phyloP scores from a whole-genome alignment of 2,888 invertebrate species.

The Bursaphelenchus okinawaensis region DNA sequence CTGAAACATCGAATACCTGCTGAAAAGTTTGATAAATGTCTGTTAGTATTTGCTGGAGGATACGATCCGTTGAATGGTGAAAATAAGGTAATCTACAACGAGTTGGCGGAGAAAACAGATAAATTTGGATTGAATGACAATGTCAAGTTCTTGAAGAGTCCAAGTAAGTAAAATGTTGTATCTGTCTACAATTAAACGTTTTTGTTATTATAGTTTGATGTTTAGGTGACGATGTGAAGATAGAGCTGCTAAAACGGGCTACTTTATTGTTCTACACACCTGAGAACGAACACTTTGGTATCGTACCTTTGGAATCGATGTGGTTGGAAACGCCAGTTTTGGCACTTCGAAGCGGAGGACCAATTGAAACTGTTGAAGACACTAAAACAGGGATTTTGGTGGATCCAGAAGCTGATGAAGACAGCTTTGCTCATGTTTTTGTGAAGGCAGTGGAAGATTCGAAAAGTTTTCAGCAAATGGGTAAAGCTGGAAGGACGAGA shows the following conservation, averaged over 20 bases:
- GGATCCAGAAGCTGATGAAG: conserved; percentile 8
- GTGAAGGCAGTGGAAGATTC: conserved; percentile 21
- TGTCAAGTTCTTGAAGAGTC: conserved; percentile 57
- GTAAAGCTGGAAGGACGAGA: conserved; percentile 38
- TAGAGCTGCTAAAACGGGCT: conserved; percentile 72
- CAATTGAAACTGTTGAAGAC: conserved; percentile 75
- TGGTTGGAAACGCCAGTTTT: conserved; percentile 84
- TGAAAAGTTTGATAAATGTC: conserved; percentile 61
- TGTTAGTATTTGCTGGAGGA: conserved; percentile 87
- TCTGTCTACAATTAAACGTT: conserved; percentile 1
- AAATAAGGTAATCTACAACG: conserved; percentile 77
- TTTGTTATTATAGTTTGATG: neutral
- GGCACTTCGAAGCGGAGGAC: conserved; percentile 90
- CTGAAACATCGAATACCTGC: conserved; percentile 25
- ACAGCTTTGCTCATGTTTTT: conserved; percentile 42
- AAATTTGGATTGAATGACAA: conserved; percentile 60
- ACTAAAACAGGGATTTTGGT: conserved; percentile 60
- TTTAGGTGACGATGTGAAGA: conserved; percentile 73
- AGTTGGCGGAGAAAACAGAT: conserved; percentile 69
- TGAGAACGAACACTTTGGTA: conserved; percentile 94
- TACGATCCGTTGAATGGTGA: conserved; percentile 82
- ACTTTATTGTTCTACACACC: conserved; percentile 87
- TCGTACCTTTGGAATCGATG: conserved; percentile 98
- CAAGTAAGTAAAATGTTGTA: conserved; percentile 30
- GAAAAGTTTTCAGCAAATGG: conserved; percentile 21